Evolutionary conservation across 2,888 invertebrate genomes (phyloP).

Genomic region (Scaeva pyrastri): DNA sequence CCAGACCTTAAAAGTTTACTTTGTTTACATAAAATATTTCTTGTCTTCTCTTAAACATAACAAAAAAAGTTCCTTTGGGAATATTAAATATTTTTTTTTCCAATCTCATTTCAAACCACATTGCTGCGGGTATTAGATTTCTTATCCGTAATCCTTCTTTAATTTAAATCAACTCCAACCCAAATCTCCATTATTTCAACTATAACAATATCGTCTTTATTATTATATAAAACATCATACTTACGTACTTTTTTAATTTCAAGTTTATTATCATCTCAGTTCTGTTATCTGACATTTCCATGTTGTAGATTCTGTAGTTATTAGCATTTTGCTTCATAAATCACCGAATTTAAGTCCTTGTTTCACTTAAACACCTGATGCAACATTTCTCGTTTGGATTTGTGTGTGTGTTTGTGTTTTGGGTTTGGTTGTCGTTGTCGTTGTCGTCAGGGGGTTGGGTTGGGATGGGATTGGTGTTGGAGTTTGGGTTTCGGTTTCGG

Average conservation of each 20-base stretch:
- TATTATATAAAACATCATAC: conserved; percentile 45
- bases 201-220: conserved; percentile 19
- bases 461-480: too few species aligned
- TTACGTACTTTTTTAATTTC: conserved; percentile 59
- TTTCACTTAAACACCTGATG: conserved; percentile 76
- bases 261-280: conserved; percentile 71
- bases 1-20: too few species aligned
- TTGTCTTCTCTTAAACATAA: too few species aligned
- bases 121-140: neutral
- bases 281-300: conserved; percentile 60
- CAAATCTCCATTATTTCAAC: conserved; percentile 8
- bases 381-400: conserved; percentile 61
- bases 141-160: neutral
- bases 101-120: too few species aligned
- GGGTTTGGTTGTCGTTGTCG: conserved; percentile 9
- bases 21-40: too few species aligned
- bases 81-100: too few species aligned
- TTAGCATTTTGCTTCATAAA: conserved; percentile 64
- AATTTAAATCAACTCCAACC: conserved; percentile 22
- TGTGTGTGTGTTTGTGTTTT: conserved; percentile 27
- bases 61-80: too few species aligned
- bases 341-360: conserved; percentile 75
- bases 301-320: conserved; percentile 61
- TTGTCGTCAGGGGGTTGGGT: too few species aligned
- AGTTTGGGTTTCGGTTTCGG: neutral